Evolutionary conservation across 1,140 invertebrate genomes (phyloP), one percentile per base, ranked within the genome.

Genomic region (Drosophila sucinea): DNA sequence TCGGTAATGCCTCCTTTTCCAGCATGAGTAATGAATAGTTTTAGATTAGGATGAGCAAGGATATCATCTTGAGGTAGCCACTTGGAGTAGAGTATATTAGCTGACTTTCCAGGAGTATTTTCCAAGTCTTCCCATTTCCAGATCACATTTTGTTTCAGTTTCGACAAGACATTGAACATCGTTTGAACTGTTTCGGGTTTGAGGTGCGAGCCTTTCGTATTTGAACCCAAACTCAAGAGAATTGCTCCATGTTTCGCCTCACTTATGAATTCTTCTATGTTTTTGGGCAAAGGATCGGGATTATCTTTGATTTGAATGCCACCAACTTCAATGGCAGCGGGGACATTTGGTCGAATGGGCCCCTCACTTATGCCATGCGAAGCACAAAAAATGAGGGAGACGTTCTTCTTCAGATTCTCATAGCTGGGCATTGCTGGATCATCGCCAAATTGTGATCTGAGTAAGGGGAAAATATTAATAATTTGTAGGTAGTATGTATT

Each of bases 41-140:
- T 94, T 1, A 95, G 86, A 73, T 95, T 96, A 5, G 93, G 93
- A 92, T 96, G 95, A 47, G 93, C 95, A 11, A 85, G 85, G 77
- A 96, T 92, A 77, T 95, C 95, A 66, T 94, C 94, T 81, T 96
- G 95, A 0, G 95, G 95, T 4, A 96, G 75, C 95, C 95, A 96
- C 64, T 94, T 94, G 44, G 91, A 92, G 1, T 94, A 85, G 63
- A 94, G 92, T 0, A 96, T 92, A 91, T 96, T 96, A 0, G 89
- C 62, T 0, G 95, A 92, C 60, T 93, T 92, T 4, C 92, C 90
- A 1, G 79, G 79, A 94, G 30, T 95, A 93, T 82, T 94, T 93
- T 79, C 94, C 7, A 74, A 60, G 93, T 77, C 69, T 33, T 79
- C 76, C 85, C 92, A 94, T 90, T 95, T 95, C 94, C 94, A 95